Base-by-base conservation (phyloP, 2,888 invertebrate genomes). In the Dasysyrphus tricinctus region DNA sequence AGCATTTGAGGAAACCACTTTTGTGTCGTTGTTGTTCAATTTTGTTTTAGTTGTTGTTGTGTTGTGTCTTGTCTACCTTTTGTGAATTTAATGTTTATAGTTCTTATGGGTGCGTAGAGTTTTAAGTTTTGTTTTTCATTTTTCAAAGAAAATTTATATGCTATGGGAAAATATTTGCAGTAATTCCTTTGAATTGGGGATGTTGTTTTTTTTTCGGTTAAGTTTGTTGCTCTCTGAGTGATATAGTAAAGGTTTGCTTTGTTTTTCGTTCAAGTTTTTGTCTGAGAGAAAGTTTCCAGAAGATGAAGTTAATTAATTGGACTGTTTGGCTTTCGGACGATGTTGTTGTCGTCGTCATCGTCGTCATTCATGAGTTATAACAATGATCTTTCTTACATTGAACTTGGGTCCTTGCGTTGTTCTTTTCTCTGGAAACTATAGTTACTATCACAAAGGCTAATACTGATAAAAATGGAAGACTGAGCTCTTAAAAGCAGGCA, bases 1-100 rank as follows among this genome's bases (percentile, higher is more conserved):
- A 78, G 75, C 82, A 82, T 85, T 85, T 77, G 73, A 81, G 51
- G 69, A 73, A 86, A 86, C 86, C 86, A 78, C 78, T 86, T 81
- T 85, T 86, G 51, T 77, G 63, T 85, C 57, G 51, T 78, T 86
- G 80, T 76, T 72, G 85, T 81, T 69, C 56, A 57, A 54, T 79
- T 70, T 59, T 67, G 47, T 69, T 61, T 47, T 74, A 32, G 19
- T 65, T 73, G 49, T 42, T 61, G 19, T 42, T 39, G 49, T 51
- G 29, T 42, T n/a, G n/a, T 24, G 69, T 72, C 75, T 63, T 75
- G 69, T 63, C 75, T 73, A 56, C 67, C 56, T 67, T 80, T 85
- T 77, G 81, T 74, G 77, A 74, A 69, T 69, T 77, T 61, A 63
- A 69, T 77, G 76, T 77, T 85, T 69, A 69, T 69, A 54, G 44